Base-by-base conservation (phyloP, 2,888 invertebrate genomes). In the Drosophila merina region DNA sequence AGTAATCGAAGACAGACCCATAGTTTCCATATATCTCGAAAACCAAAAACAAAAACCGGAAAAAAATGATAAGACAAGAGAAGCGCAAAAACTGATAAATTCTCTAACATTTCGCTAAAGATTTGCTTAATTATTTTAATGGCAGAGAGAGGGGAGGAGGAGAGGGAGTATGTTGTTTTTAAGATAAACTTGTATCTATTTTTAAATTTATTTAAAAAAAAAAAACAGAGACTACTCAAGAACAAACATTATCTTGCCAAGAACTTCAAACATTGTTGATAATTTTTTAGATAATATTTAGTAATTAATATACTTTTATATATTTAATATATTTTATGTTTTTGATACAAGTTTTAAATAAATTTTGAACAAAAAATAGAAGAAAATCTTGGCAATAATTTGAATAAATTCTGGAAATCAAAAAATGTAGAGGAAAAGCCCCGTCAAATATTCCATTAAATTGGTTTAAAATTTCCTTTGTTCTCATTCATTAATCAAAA, bases 401-500 rank as follows among this genome's bases (percentile, higher is more conserved):
- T 20, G 2, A 20, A 20, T 20, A 20, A 20, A 20, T 20, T 20
- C 2, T 2, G 1, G 1, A 1, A 20, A 20, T 20, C n/a, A 30
- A n/a, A 44, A 44, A 4, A 28, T 6, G 26, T 9, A 30, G 14
- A 8, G 20, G 7, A 64, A 44, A 44, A 25, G 0, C 7, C 9
- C 4, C 8, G 4, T n/a, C 1, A n/a, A 64, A 45, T 63, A 50
- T 44, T 64, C n/a, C 3, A 14, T 49, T 59, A 66, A 72, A 69
- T 72, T 76, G 57, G 70, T 77, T 75, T 68, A 51, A 78, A 76
- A 76, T 67, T 78, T 58, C 76, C 71, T 63, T 58, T 68, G 62
- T 69, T 69, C 44, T 51, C 45, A 57, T 82, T 79, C 79, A 80
- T 80, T 80, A 82, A 80, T 80, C 79, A 85, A 79, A 85, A 76